Conservation (phyloP, 2,113 vertebrate genomes). For the Ageneiosus marmoratus region DNA sequence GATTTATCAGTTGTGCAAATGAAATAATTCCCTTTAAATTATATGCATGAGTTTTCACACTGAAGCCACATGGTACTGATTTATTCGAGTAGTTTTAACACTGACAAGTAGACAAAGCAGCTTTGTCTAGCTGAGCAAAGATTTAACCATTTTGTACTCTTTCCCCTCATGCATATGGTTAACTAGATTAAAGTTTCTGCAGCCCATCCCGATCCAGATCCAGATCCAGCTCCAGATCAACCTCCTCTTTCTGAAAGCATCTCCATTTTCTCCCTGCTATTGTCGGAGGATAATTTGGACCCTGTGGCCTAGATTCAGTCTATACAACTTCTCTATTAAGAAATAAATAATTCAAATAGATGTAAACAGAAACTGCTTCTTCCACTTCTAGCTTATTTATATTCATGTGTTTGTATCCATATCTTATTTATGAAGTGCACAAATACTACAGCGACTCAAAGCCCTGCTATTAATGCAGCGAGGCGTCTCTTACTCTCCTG, state of each 20-base stretch:
- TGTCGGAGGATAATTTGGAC: conserved; percentile 60
- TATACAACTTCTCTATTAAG: conserved; percentile 63
- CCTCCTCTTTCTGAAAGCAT: neutral
- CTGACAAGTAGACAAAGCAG: neutral
- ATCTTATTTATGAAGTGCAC: conserved; percentile 64
- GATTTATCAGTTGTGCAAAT: neutral
- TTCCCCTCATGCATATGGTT: neutral
- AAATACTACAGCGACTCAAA: neutral
- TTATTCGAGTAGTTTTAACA: neutral
- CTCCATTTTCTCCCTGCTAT: conserved; percentile 38
- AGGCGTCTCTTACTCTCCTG: neutral
- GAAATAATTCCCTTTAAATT: neutral
- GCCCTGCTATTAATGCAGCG: neutral
- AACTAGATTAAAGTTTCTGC: neutral
- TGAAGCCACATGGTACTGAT: neutral
- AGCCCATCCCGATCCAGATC: neutral
- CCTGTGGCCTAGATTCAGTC: conserved; percentile 71
- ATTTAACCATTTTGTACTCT: neutral
- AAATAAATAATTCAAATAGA: conserved; percentile 72
- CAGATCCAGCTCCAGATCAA: too few species aligned
- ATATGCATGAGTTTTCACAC: neutral
- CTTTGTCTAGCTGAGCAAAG: too few species aligned
- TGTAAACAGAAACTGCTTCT: conserved; percentile 45
- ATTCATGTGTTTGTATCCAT: conserved; percentile 48
- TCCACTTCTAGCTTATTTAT: neutral